phyloP scores from a whole-genome alignment of 2,888 invertebrate species.

The Tinea pellionella region DNA sequence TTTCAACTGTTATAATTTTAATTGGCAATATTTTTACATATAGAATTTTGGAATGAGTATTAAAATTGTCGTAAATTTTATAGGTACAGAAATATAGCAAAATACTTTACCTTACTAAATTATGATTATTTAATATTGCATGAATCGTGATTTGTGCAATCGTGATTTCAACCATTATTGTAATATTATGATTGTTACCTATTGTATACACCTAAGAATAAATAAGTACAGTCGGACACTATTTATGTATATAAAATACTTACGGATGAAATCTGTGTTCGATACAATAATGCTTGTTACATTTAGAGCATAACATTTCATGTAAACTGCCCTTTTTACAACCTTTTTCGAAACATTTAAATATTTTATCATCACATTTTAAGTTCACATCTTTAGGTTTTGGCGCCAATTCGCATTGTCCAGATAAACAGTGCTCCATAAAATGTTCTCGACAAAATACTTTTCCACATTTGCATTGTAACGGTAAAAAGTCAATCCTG shows the following conservation, averaged over 20 bases:
- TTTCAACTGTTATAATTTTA: too few relatives aligned
- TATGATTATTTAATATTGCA: too few relatives aligned
- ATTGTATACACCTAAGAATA: too few relatives aligned
- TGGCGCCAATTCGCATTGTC: conserved; percentile 53
- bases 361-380: conserved; percentile 49
- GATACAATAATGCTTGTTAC: conserved; percentile 77
- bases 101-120: too few relatives aligned
- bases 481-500: conserved; percentile 78
- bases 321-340: conserved; percentile 73
- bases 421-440: conserved; percentile 63
- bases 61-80: too few relatives aligned
- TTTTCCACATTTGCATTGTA: conserved; percentile 73
- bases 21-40: too few relatives aligned
- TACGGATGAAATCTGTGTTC: conserved; percentile 72
- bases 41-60: too few relatives aligned
- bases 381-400: conserved; percentile 47
- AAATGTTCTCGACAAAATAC: conserved; percentile 78
- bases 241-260: conserved; percentile 32
- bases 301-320: conserved; percentile 74
- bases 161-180: too few relatives aligned
- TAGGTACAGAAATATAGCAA: too few relatives aligned
- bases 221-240: too few relatives aligned
- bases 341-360: conserved; percentile 64
- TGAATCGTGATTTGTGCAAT: too few relatives aligned
- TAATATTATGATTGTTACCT: too few relatives aligned